Evolutionary conservation across 2,113 vertebrate genomes (phyloP).

Genomic region (Sinosuthora webbiana): DNA sequence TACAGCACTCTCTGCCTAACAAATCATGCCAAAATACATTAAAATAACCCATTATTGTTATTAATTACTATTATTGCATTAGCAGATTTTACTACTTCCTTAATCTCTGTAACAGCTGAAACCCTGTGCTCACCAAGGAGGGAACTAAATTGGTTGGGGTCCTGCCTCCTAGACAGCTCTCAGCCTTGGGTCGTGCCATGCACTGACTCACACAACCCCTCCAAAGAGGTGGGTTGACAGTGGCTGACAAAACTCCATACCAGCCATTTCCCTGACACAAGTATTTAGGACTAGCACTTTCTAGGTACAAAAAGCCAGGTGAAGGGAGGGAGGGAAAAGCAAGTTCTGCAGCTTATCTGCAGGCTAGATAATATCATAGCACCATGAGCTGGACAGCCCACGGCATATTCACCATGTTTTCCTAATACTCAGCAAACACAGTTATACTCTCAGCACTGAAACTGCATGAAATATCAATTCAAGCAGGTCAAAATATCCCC

Average conservation of each 20-base stretch:
- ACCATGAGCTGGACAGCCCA: background rate
- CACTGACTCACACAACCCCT: background rate
- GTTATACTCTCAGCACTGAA: background rate
- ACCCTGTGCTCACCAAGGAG: accelerated
- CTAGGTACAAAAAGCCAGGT: background rate
- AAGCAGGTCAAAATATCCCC: background rate
- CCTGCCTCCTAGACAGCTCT: background rate
- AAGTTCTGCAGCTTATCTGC: background rate
- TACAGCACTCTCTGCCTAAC: background rate
- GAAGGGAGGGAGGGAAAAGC: background rate
- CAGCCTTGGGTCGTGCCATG: background rate
- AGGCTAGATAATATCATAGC: background rate
- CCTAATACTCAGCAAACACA: background rate
- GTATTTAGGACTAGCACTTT: background rate
- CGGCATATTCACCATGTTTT: background rate
- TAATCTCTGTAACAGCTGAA: constrained; percentile 9
- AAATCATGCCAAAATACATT: constrained; percentile 39
- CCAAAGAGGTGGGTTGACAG: background rate
- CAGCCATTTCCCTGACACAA: background rate
- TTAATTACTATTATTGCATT: constrained; percentile 58
- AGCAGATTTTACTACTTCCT: constrained; percentile 29
- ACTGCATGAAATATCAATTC: background rate
- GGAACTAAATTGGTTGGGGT: background rate
- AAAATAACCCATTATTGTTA: constrained; percentile 39
- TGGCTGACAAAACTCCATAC: background rate